phyloP scores from a whole-genome alignment of 2,797 vertebrate genomes.

The Falco rusticolus region DNA sequence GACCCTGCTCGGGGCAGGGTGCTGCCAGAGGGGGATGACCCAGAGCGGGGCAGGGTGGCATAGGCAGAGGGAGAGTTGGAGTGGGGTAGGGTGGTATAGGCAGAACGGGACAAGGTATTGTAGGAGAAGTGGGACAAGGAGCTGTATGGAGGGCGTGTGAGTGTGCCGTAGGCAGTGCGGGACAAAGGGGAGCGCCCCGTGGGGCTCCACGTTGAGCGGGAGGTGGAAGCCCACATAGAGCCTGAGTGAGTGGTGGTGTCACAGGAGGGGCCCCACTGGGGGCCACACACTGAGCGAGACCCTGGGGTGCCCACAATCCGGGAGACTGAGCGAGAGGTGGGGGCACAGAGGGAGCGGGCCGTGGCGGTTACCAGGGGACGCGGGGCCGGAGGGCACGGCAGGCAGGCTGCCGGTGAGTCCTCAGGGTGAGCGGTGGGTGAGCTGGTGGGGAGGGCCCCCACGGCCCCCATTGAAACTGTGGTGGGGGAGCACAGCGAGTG shows the following conservation, averaged over 20 bases:
- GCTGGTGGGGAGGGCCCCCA: background rate
- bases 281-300: slow-evolving; percentile 13
- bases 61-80: slow-evolving; percentile 46
- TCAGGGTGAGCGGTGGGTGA: fast-evolving
- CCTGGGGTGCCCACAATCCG: background rate
- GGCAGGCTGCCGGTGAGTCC: background rate
- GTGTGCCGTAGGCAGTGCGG: background rate
- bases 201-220: background rate
- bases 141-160: background rate
- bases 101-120: slow-evolving; percentile 1
- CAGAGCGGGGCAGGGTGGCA: background rate
- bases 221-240: background rate
- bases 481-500: background rate
- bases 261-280: slow-evolving; percentile 25
- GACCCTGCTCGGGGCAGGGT: background rate
- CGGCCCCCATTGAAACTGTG: fast-evolving
- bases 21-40: background rate
- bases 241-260: background rate
- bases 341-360: background rate
- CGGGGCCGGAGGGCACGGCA: fast-evolving
- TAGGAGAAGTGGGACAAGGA: slow-evolving; percentile 34
- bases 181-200: background rate
- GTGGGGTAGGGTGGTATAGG: background rate
- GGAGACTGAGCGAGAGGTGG: background rate
- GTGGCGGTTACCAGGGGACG: background rate